phyloP scores from a whole-genome alignment of 2,888 invertebrate species.

The Myopa tessellatipennis region DNA sequence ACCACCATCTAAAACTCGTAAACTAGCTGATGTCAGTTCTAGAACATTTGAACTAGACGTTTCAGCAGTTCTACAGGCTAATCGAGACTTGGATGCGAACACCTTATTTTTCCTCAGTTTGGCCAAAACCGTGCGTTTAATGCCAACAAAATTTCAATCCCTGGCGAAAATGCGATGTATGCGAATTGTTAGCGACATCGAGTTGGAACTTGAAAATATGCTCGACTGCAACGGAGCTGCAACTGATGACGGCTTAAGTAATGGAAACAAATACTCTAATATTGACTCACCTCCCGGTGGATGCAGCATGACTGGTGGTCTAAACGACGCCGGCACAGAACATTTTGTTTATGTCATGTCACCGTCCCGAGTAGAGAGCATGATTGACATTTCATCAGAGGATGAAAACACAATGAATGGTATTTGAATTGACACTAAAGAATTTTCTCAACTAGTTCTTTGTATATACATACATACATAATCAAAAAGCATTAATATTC shows the following conservation, averaged over 20 bases:
- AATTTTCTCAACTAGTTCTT: not conserved
- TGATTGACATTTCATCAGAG: constrained; percentile 67
- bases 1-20: constrained; percentile 58
- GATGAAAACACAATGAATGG: constrained; percentile 59
- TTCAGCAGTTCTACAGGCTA: constrained; percentile 62
- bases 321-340: constrained; percentile 58
- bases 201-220: constrained; percentile 64
- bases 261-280: constrained; percentile 57
- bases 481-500: too few relatives aligned
- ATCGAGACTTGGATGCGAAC: constrained; percentile 65
- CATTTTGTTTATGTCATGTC: constrained; percentile 68
- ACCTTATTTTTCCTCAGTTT: constrained; percentile 65
- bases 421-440: constrained; percentile 33
- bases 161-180: constrained; percentile 67
- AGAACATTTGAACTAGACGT: constrained; percentile 58
- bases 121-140: constrained; percentile 63
- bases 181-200: constrained; percentile 67
- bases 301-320: constrained; percentile 40
- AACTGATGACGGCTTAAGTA: constrained; percentile 50
- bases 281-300: constrained; percentile 56
- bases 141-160: constrained; percentile 66
- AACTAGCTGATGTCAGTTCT: constrained; percentile 52
- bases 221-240: constrained; percentile 57
- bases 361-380: constrained; percentile 66
- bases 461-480: not conserved